phyloP scores from a whole-genome alignment of 2,113 vertebrate species.

The Gadus macrocephalus region DNA sequence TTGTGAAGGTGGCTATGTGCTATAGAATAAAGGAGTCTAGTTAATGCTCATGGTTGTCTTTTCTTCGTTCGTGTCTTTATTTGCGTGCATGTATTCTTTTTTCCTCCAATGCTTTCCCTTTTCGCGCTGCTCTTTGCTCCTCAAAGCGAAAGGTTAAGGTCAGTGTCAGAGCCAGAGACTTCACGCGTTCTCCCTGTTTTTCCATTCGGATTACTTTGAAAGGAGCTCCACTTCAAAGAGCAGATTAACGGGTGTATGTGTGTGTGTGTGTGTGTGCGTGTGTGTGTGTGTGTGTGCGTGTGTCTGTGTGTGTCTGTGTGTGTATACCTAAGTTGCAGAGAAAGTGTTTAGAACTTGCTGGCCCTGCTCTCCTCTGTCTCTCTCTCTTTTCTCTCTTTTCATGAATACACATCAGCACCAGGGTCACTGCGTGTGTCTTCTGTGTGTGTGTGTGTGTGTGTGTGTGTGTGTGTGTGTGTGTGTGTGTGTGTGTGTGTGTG shows the following conservation, averaged over 20 bases:
- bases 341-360: too few relatives aligned
- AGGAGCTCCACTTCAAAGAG: constrained; percentile 42
- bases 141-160: neutral
- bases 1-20: too few relatives aligned
- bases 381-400: constrained; percentile 31
- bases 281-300: too few relatives aligned
- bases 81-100: neutral
- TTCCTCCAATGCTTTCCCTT: neutral
- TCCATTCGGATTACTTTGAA: constrained; percentile 29
- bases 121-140: neutral
- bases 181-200: constrained; percentile 7
- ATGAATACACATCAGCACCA: constrained; percentile 60
- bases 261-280: too few relatives aligned
- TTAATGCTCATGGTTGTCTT: too few relatives aligned
- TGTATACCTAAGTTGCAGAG: too few relatives aligned
- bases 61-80: neutral
- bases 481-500: neutral
- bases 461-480: neutral
- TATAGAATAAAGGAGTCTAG: too few relatives aligned
- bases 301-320: too few relatives aligned
- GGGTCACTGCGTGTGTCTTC: neutral
- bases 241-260: constrained; percentile 20
- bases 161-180: neutral
- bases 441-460: neutral
- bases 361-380: too few relatives aligned